These are phyloP conservation scores for Lamellibrachia columna DNA, from an alignment of 2,888 invertebrate genomes.

Conservation along the genomic window DNA sequence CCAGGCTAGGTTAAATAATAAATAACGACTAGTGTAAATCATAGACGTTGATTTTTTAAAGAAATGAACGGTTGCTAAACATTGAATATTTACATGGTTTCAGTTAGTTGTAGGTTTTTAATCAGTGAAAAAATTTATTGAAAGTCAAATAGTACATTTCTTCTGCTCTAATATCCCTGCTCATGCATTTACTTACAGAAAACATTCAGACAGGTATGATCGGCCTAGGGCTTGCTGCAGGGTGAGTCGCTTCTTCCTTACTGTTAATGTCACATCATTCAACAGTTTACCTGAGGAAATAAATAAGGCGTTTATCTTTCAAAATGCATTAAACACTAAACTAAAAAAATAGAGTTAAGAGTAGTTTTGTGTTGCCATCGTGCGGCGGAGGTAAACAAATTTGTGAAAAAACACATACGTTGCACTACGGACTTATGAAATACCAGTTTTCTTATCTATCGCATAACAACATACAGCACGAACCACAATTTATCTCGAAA, in stretches of 20 bases:
- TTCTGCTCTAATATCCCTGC: background rate
- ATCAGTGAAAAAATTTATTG: background rate
- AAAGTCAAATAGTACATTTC: background rate
- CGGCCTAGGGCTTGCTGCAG: conserved; percentile 57
- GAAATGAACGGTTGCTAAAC: too few species aligned
- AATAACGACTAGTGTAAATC: too few species aligned
- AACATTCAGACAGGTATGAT: conserved; percentile 54
- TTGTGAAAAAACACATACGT: too few species aligned
- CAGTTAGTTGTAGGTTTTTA: background rate
- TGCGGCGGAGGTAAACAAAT: too few species aligned
- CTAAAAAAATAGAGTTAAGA: background rate
- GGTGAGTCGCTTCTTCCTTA: conserved; percentile 46
- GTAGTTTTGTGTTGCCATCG: background rate
- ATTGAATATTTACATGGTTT: too few species aligned
- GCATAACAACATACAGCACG: too few species aligned
- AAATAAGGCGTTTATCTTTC: background rate
- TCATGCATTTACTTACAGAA: conserved; percentile 43
- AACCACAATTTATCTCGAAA: too few species aligned
- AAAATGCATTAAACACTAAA: too few species aligned
- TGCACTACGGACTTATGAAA: too few species aligned
- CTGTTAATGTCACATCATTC: background rate
- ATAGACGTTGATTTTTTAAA: too few species aligned
- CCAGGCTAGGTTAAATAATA: too few species aligned
- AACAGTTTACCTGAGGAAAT: background rate
- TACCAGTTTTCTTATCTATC: too few species aligned